These are phyloP conservation scores for Drosophila saltans DNA, from an alignment of 1,140 invertebrate genomes.

Conservation along the genomic window DNA sequence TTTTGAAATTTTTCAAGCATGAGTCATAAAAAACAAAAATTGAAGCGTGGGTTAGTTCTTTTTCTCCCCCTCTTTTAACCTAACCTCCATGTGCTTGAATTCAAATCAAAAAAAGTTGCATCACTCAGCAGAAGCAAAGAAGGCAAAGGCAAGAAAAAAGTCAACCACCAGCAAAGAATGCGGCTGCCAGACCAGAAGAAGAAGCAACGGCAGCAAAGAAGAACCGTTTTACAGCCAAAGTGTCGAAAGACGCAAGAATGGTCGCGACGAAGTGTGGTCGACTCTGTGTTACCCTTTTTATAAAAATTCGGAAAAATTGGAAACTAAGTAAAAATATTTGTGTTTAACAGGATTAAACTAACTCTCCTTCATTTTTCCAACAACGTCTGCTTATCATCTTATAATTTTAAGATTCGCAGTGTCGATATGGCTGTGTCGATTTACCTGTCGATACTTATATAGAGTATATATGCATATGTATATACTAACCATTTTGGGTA, in stretches of 20 bases:
- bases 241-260: background rate
- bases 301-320: background rate
- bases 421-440: too few species aligned
- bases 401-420: too few species aligned
- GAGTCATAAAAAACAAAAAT: slow-evolving; percentile 55
- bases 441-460: too few species aligned
- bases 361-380: too few species aligned
- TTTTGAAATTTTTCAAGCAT: slow-evolving; percentile 68
- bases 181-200: slow-evolving; percentile 56
- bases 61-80: slow-evolving; percentile 26
- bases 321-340: too few species aligned
- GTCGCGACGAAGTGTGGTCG: background rate
- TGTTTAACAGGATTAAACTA: too few species aligned
- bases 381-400: too few species aligned
- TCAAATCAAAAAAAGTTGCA: slow-evolving; percentile 63
- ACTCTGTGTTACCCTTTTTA: background rate
- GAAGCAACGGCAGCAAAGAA: slow-evolving; percentile 49
- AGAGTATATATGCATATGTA: too few species aligned
- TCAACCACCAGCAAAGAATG: slow-evolving; percentile 82
- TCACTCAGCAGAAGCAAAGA: slow-evolving; percentile 70
- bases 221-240: slow-evolving; percentile 45
- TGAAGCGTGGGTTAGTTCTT: slow-evolving; percentile 57
- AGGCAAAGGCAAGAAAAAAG: slow-evolving; percentile 65
- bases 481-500: too few species aligned
- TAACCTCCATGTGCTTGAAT: slow-evolving; percentile 41